phyloP scores from a whole-genome alignment of 2,113 vertebrate species.

The Mystacornis crossleyi region DNA sequence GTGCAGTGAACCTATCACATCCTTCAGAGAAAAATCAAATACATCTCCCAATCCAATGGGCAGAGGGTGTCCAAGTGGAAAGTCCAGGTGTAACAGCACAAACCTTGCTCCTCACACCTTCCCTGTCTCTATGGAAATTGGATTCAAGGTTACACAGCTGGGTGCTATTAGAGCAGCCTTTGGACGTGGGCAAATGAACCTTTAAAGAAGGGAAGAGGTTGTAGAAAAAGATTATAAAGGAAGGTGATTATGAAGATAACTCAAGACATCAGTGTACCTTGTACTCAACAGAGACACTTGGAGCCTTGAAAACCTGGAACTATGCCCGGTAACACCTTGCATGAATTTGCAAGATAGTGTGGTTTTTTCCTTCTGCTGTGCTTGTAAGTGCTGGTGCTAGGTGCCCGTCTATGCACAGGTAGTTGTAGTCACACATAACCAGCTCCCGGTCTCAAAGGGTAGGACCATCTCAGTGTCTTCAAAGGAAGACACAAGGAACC shows the following conservation, averaged over 20 bases:
- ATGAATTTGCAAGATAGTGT: neutral
- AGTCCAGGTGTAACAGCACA: neutral
- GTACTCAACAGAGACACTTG: neutral
- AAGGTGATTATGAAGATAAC: neutral
- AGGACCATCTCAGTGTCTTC: neutral
- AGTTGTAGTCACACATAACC: neutral
- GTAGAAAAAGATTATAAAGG: neutral
- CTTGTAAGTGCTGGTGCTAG: neutral
- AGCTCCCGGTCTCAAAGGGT: neutral
- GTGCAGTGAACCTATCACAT: neutral
- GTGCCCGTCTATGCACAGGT: fast-evolving
- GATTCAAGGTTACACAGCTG: neutral
- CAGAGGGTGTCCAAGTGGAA: neutral
- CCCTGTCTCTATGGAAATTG: neutral
- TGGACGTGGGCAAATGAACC: neutral
- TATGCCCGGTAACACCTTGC: neutral
- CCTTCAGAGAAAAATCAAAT: neutral
- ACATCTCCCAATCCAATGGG: neutral
- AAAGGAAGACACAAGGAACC: neutral
- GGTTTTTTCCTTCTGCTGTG: neutral
- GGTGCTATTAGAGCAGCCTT: neutral
- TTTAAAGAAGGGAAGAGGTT: neutral
- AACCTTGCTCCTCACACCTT: neutral
- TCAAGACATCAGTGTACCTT: neutral
- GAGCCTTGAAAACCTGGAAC: neutral